Evolutionary conservation across 1,140 invertebrate species (phyloP), one percentile per base, ranked within the genome.

Genomic region (Pseudoatta argentina): DNA sequence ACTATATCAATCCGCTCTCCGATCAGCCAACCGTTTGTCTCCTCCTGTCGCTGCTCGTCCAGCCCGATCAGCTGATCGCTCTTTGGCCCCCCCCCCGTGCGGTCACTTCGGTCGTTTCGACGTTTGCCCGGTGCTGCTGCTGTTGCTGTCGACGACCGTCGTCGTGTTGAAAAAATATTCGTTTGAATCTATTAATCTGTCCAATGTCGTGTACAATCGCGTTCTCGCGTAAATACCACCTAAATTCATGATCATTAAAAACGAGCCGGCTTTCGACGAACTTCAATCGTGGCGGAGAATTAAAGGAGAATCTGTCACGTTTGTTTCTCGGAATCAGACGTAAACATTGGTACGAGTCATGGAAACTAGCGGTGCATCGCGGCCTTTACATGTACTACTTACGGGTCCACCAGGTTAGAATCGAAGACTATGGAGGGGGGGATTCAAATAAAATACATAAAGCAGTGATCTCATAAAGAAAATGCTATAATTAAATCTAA

Each of bases 361-460:
- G 89, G 86, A 90, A 61, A 21, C 51, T 59, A 69, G 66, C 88
- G 86, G 85, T 76, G 64, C 85, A 14, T 57, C 24, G 79, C 75
- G 76, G 53, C 66, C 64, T n/a, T 55, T 61, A 12, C 87, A 87
- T 57, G 79, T 93, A 91, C 88, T 93, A 55, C 81, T 93, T 14
- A 88, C 89, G 12, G 91, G 92, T n/a, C 87, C 89, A 12, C 91
- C 92, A 61, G 92, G 92, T 92, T 64, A 88, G 63, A 27, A 14
- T 48, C 8, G 18, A 6, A 3, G 10, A n/a, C 18, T 7, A n/a
- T 1, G 34, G 10, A 2, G 4, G 8, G 16, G 24, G 14, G 0
- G 14, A 63, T 77, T 77, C 2, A 39, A 77, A 48, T 63, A 4
- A 76, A 44, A 59, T 73, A 55, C 16, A n/a, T 55, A 6, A 51